Evolutionary conservation across 2,888 invertebrate species (phyloP).

Genomic region (Mythimna impura): DNA sequence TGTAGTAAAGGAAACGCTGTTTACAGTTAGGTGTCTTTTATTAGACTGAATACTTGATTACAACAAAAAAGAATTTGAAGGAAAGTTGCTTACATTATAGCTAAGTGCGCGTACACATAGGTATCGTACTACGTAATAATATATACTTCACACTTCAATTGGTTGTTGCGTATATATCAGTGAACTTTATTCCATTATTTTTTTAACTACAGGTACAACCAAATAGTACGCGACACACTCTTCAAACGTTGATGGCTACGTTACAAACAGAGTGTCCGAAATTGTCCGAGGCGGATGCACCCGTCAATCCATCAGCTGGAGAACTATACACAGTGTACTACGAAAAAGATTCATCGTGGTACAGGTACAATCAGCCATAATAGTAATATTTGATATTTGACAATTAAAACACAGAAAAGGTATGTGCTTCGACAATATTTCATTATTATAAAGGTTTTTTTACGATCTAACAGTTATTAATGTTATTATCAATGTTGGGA

Average conservation of each 20-base stretch:
- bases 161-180: neutral
- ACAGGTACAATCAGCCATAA: slow-evolving; percentile 89
- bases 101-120: no score
- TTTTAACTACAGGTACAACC: slow-evolving; percentile 80
- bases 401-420: neutral
- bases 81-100: no score
- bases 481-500: neutral
- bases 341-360: slow-evolving; percentile 92
- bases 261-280: slow-evolving; percentile 91
- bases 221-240: slow-evolving; percentile 81
- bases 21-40: no score
- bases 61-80: no score
- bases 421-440: slow-evolving; percentile 2
- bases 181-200: neutral
- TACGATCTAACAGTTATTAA: neutral
- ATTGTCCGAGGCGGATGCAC: slow-evolving; percentile 84
- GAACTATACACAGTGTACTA: slow-evolving; percentile 93
- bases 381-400: neutral
- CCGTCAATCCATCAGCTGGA: slow-evolving; percentile 87
- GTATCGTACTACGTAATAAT: no score
- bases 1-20: no score
- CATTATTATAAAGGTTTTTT: neutral
- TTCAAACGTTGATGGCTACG: slow-evolving; percentile 92
- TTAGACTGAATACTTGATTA: no score
- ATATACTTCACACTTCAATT: neutral